Evolutionary conservation across 2,888 invertebrate species (phyloP).

Genomic region (Osmoderma eremita): DNA sequence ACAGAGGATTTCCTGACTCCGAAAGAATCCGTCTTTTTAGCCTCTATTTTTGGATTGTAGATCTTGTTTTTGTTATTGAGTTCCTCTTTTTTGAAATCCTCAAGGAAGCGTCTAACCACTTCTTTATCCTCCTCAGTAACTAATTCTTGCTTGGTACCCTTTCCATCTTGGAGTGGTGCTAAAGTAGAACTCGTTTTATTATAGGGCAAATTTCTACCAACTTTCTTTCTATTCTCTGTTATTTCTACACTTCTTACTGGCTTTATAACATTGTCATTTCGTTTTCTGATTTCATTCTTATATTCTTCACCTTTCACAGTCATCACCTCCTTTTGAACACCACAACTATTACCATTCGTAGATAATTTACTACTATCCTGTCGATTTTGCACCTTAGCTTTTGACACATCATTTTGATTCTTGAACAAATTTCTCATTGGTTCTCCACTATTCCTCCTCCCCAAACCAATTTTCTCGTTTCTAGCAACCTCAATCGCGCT

Average conservation of each 20-base stretch:
- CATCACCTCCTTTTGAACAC: background rate
- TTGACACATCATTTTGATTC: background rate
- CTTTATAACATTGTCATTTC: background rate
- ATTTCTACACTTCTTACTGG: background rate
- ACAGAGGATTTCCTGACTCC: slow-evolving; percentile 48
- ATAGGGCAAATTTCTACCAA: slow-evolving; percentile 9
- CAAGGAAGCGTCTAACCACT: slow-evolving; percentile 37
- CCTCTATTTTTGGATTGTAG: slow-evolving; percentile 5
- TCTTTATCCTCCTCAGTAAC: slow-evolving; percentile 37
- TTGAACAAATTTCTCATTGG: background rate
- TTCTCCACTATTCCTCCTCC: background rate
- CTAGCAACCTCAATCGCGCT: background rate
- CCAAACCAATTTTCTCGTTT: background rate
- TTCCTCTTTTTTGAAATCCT: slow-evolving; percentile 23
- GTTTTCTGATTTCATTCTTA: background rate
- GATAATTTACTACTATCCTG: background rate
- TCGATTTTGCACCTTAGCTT: background rate
- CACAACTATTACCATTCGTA: background rate
- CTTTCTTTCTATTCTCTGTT: slow-evolving; percentile 11
- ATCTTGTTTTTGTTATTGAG: background rate
- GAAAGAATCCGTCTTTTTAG: slow-evolving; percentile 42
- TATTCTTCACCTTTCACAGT: background rate
- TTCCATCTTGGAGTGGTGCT: background rate
- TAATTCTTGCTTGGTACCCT: background rate
- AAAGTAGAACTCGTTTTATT: background rate